A percentile compares a stretch with the other conserved stretches of the same genome.
These are phyloP conservation scores for Melospiza georgiana DNA, from an alignment of 2,113 vertebrate genomes.

Conservation along the genomic window DNA sequence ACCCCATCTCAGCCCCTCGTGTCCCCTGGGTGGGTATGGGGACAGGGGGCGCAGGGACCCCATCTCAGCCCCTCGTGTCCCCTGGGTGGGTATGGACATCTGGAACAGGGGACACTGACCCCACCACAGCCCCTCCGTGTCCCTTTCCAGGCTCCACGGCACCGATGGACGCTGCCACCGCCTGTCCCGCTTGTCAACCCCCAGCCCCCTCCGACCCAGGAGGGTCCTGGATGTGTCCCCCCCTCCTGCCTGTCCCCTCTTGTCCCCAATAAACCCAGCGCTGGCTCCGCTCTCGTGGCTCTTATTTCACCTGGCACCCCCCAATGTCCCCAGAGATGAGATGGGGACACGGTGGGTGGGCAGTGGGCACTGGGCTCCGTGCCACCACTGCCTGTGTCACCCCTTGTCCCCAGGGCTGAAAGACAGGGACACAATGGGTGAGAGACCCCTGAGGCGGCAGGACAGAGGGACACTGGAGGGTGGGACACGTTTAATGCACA, in stretches of 20 bases:
- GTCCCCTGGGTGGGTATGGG: too few species aligned
- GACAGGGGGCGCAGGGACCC: too few species aligned
- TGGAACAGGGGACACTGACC: too few species aligned
- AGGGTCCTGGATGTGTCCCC: not conserved
- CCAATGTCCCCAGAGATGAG: not conserved
- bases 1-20: too few species aligned
- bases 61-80: too few species aligned
- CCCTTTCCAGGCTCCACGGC: not conserved
- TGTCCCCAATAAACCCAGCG: not conserved
- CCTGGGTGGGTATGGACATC: too few species aligned
- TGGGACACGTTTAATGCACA: not conserved
- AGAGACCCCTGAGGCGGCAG: not conserved
- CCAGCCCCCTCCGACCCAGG: not conserved
- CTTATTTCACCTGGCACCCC: not conserved
- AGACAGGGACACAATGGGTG: rapidly evolving
- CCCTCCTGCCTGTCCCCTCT: not conserved
- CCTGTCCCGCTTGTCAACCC: not conserved
- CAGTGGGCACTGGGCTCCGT: not conserved
- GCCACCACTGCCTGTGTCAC: not conserved
- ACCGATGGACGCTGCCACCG: rapidly evolving
- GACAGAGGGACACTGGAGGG: not conserved
- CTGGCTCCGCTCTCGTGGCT: not conserved
- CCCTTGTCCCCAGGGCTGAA: not conserved
- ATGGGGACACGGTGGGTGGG: not conserved
- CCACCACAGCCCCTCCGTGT: too few species aligned